Evolutionary conservation across 1,140 invertebrate species (phyloP), one percentile per base, ranked within the genome.

Genomic region (Eriocheir sinensis): DNA sequence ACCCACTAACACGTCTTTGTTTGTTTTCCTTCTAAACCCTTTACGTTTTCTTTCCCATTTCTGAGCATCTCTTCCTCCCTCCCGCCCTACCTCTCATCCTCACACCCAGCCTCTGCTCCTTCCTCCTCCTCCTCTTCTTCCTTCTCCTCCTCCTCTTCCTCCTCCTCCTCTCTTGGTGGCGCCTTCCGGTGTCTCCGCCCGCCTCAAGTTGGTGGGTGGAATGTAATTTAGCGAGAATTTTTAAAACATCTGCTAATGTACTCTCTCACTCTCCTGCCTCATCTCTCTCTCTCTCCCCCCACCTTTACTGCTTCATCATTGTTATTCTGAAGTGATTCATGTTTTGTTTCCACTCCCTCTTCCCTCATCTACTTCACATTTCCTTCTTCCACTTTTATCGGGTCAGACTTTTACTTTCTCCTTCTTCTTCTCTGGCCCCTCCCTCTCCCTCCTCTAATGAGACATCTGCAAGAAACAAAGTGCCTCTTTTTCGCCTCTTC

Each of bases 381-480:
- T 34, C 38, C 81, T 85, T 34, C 38, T 9, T 27, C 81, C 81
- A 21, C 81, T 38, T 36, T 85, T 41, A 85, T 85, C 81, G n/a
- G 27, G 30, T 6, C 12, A 36, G 81, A 36, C 81, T 85, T 4
- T 85, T n/a, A 4, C 81, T 32, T 32, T 32, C 30, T 85, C 36
- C 81, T 85, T 85, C 38, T 6, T 85, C 81, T 41, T 32, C 81
- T n/a, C 27, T 15, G 34, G 36, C 34, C 81, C 36, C 81, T 85
- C 81, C 81, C 32, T 85, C 81, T 41, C 32, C 38, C 81, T 34
- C 30, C 81, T 85, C 81, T 85, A 85, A 85, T 85, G 81, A 85
- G 81, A 85, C 81, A 85, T 41, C 32, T 36, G 30, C 81, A 85
- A 85, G 81, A 36, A 85, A 36, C 81, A 85, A 36, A 36, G 30